A percentile compares a stretch with the other conserved stretches of the same genome.
These are phyloP conservation scores for Agrochola lychnidis DNA, from an alignment of 2,888 invertebrate species.

Conservation along the genomic window DNA sequence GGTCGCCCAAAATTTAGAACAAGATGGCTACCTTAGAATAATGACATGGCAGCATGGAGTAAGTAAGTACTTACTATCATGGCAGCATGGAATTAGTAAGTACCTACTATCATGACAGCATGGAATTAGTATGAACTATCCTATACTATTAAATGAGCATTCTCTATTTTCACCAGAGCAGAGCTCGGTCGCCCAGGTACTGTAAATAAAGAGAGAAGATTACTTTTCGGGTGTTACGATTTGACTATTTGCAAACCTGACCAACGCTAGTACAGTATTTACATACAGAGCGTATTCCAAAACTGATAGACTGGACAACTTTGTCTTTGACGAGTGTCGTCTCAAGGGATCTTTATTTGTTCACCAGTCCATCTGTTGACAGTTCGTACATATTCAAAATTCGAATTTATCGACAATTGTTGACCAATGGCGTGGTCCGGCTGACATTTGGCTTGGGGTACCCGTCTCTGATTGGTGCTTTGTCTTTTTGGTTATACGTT, in stretches of 20 bases:
- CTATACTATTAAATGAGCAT: too few relatives aligned
- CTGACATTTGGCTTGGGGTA: background rate
- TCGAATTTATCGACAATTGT: slow-evolving; percentile 15
- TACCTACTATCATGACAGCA: too few relatives aligned
- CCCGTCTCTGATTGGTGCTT: slow-evolving; percentile 5
- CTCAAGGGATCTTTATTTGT: slow-evolving; percentile 11
- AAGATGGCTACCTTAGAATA: too few relatives aligned
- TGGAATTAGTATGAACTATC: too few relatives aligned
- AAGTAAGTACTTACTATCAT: too few relatives aligned
- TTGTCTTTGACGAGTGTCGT: background rate
- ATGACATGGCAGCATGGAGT: too few relatives aligned
- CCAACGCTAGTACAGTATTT: background rate
- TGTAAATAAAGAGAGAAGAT: background rate
- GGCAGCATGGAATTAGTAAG: too few relatives aligned
- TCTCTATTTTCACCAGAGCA: too few relatives aligned
- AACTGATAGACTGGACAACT: background rate
- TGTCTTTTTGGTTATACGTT: background rate
- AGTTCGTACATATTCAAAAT: slow-evolving; percentile 27
- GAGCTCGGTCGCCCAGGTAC: too few relatives aligned
- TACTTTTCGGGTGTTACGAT: background rate
- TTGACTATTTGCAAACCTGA: background rate
- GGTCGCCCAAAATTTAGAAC: too few relatives aligned
- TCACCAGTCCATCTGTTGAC: background rate
- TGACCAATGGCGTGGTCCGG: slow-evolving; percentile 10
- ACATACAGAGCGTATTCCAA: background rate